phyloP scores from a whole-genome alignment of 2,888 invertebrate species.

The Pachymerium ferrugineum region DNA sequence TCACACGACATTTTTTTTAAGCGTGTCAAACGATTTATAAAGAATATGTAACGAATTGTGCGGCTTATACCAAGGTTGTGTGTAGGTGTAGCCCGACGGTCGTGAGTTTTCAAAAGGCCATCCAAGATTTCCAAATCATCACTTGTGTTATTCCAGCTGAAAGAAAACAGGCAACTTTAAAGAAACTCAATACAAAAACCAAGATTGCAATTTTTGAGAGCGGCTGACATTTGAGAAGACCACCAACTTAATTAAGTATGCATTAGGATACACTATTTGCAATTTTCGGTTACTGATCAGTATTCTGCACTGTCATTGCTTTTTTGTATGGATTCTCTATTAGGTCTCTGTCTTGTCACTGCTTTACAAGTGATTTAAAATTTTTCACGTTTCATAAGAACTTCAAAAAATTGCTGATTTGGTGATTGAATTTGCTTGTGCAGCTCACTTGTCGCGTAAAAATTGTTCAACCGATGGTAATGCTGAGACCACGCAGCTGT shows the following conservation, averaged over 20 bases:
- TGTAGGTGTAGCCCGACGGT: slow-evolving; percentile 1
- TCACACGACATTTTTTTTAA: background rate
- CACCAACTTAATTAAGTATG: slow-evolving; percentile 8
- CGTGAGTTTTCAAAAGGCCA: background rate
- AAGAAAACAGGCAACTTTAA: background rate
- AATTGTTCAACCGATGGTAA: background rate
- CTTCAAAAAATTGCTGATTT: too few relatives aligned
- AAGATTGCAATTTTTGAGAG: too few relatives aligned
- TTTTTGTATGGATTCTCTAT: background rate
- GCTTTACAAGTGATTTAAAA: too few relatives aligned
- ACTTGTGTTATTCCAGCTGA: background rate
- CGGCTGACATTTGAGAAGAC: background rate
- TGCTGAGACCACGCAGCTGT: background rate
- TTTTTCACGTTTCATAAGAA: too few relatives aligned
- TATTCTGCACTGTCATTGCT: background rate
- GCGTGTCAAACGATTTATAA: background rate
- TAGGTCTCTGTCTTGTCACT: too few relatives aligned
- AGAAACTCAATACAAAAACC: too few relatives aligned
- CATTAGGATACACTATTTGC: background rate
- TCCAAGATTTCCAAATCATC: background rate
- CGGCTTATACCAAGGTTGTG: slow-evolving; percentile 1
- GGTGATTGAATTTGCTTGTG: background rate
- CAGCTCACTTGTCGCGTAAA: background rate
- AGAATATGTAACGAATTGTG: too few relatives aligned
- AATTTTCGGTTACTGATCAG: background rate